Conservation (phyloP, 2,113 vertebrate species). For the Euleptes europaea region DNA sequence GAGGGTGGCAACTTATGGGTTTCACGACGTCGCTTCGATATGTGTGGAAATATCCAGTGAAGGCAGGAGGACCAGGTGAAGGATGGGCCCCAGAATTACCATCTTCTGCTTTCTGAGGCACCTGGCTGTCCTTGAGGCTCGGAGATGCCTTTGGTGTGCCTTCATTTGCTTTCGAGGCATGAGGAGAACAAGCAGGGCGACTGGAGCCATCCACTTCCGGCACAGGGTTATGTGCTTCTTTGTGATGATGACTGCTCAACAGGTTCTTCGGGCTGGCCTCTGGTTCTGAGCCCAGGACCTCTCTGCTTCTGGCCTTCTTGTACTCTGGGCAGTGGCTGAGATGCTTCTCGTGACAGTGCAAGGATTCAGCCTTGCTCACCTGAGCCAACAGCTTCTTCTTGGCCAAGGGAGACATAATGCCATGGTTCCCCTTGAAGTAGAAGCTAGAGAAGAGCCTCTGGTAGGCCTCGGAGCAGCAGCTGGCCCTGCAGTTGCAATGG, state of each 20-base stretch:
- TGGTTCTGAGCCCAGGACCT: not conserved
- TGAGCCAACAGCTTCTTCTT: constrained; percentile 94
- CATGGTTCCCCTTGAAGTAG: constrained; percentile 71
- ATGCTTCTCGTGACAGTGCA: constrained; percentile 55
- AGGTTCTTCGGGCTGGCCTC: not conserved
- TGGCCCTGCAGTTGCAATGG: constrained; percentile 43
- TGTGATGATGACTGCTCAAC: rapidly evolving
- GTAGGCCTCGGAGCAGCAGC: constrained; percentile 64
- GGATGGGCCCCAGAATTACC: not conserved
- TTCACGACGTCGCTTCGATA: constrained; percentile 50
- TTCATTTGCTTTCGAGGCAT: not conserved
- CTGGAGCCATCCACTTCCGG: not conserved
- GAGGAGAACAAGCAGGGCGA: not conserved
- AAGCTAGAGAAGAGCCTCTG: constrained; percentile 71
- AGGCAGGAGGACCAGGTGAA: not conserved
- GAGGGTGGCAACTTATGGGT: constrained; percentile 37
- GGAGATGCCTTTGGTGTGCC: not conserved
- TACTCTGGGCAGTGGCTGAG: constrained; percentile 41
- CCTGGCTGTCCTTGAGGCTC: not conserved
- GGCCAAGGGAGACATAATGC: constrained; percentile 92
- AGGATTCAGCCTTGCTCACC: constrained; percentile 78
- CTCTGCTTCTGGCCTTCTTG: not conserved
- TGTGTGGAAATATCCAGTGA: constrained; percentile 65
- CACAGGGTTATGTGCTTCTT: constrained; percentile 1
- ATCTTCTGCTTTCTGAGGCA: rapidly evolving